Evolutionary conservation across 1,140 invertebrate genomes (phyloP).

Genomic region (Plectus sambesii): DNA sequence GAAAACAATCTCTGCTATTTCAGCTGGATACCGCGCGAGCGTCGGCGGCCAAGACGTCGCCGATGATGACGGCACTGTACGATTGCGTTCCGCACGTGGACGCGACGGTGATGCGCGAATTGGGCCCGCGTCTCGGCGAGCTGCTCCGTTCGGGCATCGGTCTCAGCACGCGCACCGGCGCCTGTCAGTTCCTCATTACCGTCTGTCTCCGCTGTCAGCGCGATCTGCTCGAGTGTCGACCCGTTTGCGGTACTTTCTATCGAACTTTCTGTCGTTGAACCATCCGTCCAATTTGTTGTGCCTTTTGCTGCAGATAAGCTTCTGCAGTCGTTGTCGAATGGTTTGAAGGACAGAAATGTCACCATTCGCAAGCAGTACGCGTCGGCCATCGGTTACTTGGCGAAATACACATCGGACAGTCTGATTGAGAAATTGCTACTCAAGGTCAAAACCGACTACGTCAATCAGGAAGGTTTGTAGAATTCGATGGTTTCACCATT

Average conservation of each 20-base stretch:
- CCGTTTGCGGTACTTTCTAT: conserved; percentile 14
- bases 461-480: too few relatives aligned
- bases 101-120: neutral
- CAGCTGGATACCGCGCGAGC: conserved; percentile 63
- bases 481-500: neutral
- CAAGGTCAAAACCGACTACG: too few relatives aligned
- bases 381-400: conserved; percentile 68
- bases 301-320: conserved; percentile 57
- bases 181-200: conserved; percentile 18
- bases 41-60: conserved; percentile 64
- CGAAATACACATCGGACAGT: conserved; percentile 45
- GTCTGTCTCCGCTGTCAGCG: conserved; percentile 19
- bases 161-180: conserved; percentile 16
- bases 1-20: conserved; percentile 50
- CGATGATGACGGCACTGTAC: conserved; percentile 73
- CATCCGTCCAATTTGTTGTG: conserved; percentile 4
- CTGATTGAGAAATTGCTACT: neutral
- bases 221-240: conserved; percentile 8
- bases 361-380: conserved; percentile 71
- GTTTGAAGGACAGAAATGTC: conserved; percentile 67
- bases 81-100: conserved; percentile 21
- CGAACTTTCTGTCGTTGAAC: too few relatives aligned
- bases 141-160: conserved; percentile 14
- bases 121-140: conserved; percentile 6
- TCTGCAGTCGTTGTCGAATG: conserved; percentile 62